Base-by-base conservation (phyloP, 2,888 invertebrate species). In the Halictus ligatus region DNA sequence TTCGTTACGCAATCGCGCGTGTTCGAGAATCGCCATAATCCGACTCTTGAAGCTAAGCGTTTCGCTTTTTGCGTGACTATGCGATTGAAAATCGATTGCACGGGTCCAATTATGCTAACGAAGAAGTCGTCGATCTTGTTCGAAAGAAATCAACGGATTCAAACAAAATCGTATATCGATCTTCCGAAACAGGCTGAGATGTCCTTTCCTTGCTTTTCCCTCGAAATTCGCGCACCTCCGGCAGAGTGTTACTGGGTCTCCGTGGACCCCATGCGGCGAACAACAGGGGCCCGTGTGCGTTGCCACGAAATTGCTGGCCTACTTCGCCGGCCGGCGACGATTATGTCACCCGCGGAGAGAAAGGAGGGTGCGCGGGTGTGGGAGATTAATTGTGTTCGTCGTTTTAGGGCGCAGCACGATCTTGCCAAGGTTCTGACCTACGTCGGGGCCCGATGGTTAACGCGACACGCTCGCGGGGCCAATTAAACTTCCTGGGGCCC, bases 311-410 rank as follows among this genome's bases (percentile, higher is more conserved):
- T 80, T 81, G 78, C 72, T 81, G 91, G 81, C 90, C 92, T 86
- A 91, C 91, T 91, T 91, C 74, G 74, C 72, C 78, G 80, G 81
- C 83, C 7, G 67, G 81, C 79, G 46, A 40, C 81, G 91, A 89
- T 90, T 91, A 90, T 91, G 90, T 91, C 90, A 91, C 90, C 79
- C 87, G 40, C 40, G 40, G 76, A 91, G 90, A 92, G 91, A 91
- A 92, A 91, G 91, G 92, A 89, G 90, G 88, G 90, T 91, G 54
- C 54, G 77, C 89, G 92, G 91, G 91, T 91, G 92, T 89, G 90
- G 89, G 77, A 91, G 92, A 93, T 93, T 92, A 92, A 93, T 92
- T 92, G 86, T 87, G 84, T 85, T 69, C 74, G 89, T 83, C 84
- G 86, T 89, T 89, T 90, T 85, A 88, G 89, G 92, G 86, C 81